Conservation (phyloP, 2,113 vertebrate genomes). For the Castor canadensis region DNA sequence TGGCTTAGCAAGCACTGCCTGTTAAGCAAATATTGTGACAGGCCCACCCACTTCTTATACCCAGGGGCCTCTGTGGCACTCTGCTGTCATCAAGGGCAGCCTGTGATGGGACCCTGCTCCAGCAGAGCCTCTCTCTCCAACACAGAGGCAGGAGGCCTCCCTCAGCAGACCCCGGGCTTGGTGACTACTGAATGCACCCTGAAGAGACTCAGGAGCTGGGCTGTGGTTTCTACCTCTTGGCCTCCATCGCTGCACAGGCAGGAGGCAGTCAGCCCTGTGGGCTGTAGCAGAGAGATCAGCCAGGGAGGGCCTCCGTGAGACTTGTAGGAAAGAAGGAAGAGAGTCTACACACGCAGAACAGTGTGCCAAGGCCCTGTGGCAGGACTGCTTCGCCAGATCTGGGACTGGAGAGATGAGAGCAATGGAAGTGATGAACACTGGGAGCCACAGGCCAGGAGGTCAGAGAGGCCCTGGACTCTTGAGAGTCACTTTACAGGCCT, state of each 20-base stretch:
- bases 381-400: neutral
- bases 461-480: neutral
- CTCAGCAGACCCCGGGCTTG: neutral
- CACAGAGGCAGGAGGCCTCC: neutral
- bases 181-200: neutral
- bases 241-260: too few relatives aligned
- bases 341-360: neutral
- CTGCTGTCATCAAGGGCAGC: slow-evolving; percentile 82
- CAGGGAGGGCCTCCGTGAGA: neutral
- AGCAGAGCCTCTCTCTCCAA: slow-evolving; percentile 77
- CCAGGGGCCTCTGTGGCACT: slow-evolving; percentile 80
- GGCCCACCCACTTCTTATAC: slow-evolving; percentile 79
- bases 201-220: too few relatives aligned
- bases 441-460: neutral
- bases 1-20: slow-evolving; percentile 79
- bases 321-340: too few relatives aligned
- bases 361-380: neutral
- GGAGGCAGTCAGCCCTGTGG: neutral
- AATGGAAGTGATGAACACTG: neutral
- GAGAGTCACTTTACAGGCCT: rapidly evolving
- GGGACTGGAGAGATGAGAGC: neutral
- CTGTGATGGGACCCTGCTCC: slow-evolving; percentile 77
- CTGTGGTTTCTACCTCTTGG: too few relatives aligned
- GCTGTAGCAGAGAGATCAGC: neutral
- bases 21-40: slow-evolving; percentile 85